Base-by-base conservation (phyloP, 2,888 invertebrate genomes). In the Ophioninae sp. region DNA sequence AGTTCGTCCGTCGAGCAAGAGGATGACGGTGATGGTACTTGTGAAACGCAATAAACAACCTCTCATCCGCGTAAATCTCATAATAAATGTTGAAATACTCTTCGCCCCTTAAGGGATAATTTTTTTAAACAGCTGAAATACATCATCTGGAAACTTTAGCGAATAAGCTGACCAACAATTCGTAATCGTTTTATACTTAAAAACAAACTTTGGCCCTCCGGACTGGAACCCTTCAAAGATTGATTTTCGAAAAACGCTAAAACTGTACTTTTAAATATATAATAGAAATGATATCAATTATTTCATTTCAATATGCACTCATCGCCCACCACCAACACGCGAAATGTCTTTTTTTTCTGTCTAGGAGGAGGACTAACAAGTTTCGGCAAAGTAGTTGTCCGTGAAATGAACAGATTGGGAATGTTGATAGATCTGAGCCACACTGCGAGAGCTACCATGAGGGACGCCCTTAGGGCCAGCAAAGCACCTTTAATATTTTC, bases 391-490 rank as follows among this genome's bases (percentile, higher is more conserved):
- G 95, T 96, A 70, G 97, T 98, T 77, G 96, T 98, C 74, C 95
- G 95, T 82, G 98, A 98, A 94, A 98, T 98, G 97, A 98, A 98
- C 93, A 96, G 98, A 56, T 94, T 98, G 87, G 98, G 98, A 59
- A 98, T 98, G 98, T 95, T 98, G 93, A 96, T 98, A 85, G 98
- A 98, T 93, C 94, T 98, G 85, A 97, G 97, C 76, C 97, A 98
- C 92, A 97, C 98, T 74, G 97, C 97, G 7, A 96, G 96, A 88
- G 95, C 95, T 88, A 98, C 98, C 68, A 98, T 98, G 93, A 95
- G 96, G 87, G 97, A 97, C 91, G 97, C 97, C 68, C 93, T 98
- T 84, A 95, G 95, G 90, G 95, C 95, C 85, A 96, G 97, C 75
- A 95, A 95, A 88, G 97, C 98, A 5, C 98, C 98, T 7, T 97